Evolutionary conservation across 2,113 vertebrate species (phyloP), one percentile per base, ranked within the genome.

Genomic region (Nesoenas mayeri): DNA sequence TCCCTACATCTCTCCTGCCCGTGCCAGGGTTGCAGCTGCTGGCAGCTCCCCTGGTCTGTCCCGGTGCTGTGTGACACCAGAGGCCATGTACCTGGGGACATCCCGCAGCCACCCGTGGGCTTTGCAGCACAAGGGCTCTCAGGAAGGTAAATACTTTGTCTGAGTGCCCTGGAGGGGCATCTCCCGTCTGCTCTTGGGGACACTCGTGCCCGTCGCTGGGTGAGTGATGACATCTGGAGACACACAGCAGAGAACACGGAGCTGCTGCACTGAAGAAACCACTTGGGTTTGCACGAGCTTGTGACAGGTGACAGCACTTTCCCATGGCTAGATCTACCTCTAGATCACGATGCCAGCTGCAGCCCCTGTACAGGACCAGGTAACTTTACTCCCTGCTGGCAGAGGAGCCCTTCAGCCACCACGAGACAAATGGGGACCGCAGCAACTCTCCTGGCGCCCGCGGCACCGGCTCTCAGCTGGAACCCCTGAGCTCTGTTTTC

Each of bases 61-160:
- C 1, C 36, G 28, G 50, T 44, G 42, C 14, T 48, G 36, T 12
- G 34, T 19, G 72, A 21, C 79, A 36, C 53, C 58, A 72, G 42
- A 34, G 78, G 72, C 72, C 44, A 65, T 51, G 5, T 1, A 7
- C 17, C 50, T 40, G 31, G 21, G 66, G 40, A 56, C 40, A 50
- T 12, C 47, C 67, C 1, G 1, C 22, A 56, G 34, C 73, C 47
- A 61, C 10, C 8, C 0, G 0, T 4, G 8, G 54, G 53, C 31
- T 84, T 20, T 36, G 40, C 34, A 38, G 38, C 48, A 47, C 31
- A 4, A 36, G 7, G 38, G 44, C 15, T 48, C 47, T 56, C 58
- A 34, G 2, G 0, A 32, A 32, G 40, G 25, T 22, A 44, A 32
- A 22, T 6, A 6, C 32, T 60, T 44, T 2, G 1, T 13, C 48